These are phyloP conservation scores for Siniperca obscura DNA, from an alignment of 2,797 vertebrate species.

Conservation along the genomic window DNA sequence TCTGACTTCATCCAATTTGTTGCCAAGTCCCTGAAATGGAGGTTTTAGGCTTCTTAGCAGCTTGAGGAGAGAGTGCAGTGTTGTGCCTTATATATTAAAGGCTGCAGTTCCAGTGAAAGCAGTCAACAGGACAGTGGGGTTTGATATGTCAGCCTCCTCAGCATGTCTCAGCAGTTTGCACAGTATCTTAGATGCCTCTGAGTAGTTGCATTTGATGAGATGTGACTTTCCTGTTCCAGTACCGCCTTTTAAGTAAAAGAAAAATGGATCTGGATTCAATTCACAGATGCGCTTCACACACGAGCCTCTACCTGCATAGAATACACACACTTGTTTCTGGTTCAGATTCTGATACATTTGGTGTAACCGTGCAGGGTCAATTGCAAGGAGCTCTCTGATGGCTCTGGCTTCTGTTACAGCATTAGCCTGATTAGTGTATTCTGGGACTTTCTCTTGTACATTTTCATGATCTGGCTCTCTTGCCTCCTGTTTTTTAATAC, in stretches of 20 bases:
- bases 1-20: constrained; percentile 14
- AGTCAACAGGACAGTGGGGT: constrained; percentile 43
- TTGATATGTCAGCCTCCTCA: constrained; percentile 18
- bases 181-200: constrained; percentile 12
- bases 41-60: not conserved
- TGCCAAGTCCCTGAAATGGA: constrained; percentile 19
- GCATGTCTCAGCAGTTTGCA: not conserved
- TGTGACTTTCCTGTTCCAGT: constrained; percentile 11
- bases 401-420: too few species aligned
- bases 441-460: too few species aligned
- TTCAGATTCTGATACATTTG: constrained; percentile 19
- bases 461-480: too few species aligned
- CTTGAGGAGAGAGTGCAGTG: constrained; percentile 15
- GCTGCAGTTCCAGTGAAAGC: constrained; percentile 61
- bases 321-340: not conserved
- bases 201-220: constrained; percentile 5
- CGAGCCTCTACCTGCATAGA: not conserved
- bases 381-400: not conserved
- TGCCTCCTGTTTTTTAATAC: too few species aligned
- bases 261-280: not conserved
- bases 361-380: not conserved
- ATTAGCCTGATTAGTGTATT: too few species aligned
- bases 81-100: constrained; percentile 43
- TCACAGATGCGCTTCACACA: not conserved
- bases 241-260: not conserved